phyloP scores from a whole-genome alignment of 2,888 invertebrate genomes.

The Creontiades dilutus region DNA sequence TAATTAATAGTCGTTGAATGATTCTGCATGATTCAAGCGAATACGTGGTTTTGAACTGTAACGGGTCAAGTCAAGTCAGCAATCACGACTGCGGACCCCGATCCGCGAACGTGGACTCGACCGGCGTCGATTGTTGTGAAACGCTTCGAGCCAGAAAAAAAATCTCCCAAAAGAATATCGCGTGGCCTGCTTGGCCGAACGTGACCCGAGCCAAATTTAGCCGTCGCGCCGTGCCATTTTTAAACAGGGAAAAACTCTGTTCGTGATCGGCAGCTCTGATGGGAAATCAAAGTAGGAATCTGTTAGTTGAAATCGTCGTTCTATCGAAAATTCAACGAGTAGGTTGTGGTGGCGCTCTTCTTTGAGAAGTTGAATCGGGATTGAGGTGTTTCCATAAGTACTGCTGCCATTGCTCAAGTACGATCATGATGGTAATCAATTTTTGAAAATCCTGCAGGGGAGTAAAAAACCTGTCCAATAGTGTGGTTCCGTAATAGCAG shows the following conservation, averaged over 20 bases:
- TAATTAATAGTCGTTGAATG: no score
- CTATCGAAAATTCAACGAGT: no score
- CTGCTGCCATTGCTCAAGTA: no score
- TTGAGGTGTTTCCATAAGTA: no score
- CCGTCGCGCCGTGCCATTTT: slow-evolving; percentile 8
- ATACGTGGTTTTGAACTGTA: no score
- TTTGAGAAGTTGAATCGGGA: no score
- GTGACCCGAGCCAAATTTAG: slow-evolving; percentile 25
- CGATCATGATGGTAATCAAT: no score
- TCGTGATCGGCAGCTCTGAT: neutral
- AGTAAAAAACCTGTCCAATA: no score
- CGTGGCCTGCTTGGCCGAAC: neutral
- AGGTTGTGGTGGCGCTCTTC: no score
- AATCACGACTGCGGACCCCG: neutral
- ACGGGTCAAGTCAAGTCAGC: neutral
- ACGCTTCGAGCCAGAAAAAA: neutral
- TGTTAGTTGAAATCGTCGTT: neutral
- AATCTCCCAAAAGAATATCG: slow-evolving; percentile 19
- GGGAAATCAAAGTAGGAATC: neutral
- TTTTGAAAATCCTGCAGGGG: no score
- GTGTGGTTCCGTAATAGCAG: no score
- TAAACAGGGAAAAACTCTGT: neutral
- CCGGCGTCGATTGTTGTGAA: neutral
- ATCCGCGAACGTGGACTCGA: neutral
- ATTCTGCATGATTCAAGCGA: no score